Evolutionary conservation across 2,113 vertebrate species (phyloP).

Genomic region (Grallaria varia): DNA sequence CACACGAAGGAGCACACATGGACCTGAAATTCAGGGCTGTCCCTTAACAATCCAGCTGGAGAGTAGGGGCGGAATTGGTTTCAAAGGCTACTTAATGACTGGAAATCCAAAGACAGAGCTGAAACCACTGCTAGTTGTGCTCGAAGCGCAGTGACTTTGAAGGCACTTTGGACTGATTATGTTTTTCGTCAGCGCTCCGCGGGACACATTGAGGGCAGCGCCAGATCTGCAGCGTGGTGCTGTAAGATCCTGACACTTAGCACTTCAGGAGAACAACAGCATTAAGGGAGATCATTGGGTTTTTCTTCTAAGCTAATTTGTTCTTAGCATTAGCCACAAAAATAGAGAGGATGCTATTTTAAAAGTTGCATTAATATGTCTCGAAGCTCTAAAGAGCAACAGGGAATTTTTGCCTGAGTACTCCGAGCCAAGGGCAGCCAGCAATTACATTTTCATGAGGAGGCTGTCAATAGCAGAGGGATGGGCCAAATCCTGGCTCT

Average conservation of each 20-base stretch:
- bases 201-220: slow-evolving; percentile 29
- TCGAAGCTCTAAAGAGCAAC: background rate
- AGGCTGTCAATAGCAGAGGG: slow-evolving; percentile 22
- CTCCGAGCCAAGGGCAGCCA: slow-evolving; percentile 47
- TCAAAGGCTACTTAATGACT: background rate
- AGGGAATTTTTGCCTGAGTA: slow-evolving; percentile 2
- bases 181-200: background rate
- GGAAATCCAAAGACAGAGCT: background rate
- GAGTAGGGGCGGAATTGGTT: background rate
- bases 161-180: background rate
- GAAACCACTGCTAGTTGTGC: background rate
- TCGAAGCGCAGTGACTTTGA: slow-evolving; percentile 10
- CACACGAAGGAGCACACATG: background rate
- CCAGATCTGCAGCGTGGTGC: background rate
- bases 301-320: slow-evolving; percentile 18
- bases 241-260: slow-evolving; percentile 12
- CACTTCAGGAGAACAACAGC: slow-evolving; percentile 32
- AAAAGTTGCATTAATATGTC: slow-evolving; percentile 34
- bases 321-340: slow-evolving; percentile 39
- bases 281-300: background rate
- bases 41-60: background rate
- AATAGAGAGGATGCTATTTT: slow-evolving; percentile 52
- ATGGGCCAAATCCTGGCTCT: background rate
- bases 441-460: background rate
- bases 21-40: background rate